phyloP scores from a whole-genome alignment of 2,113 vertebrate species.

The Rhinopomastus cyanomelas region DNA sequence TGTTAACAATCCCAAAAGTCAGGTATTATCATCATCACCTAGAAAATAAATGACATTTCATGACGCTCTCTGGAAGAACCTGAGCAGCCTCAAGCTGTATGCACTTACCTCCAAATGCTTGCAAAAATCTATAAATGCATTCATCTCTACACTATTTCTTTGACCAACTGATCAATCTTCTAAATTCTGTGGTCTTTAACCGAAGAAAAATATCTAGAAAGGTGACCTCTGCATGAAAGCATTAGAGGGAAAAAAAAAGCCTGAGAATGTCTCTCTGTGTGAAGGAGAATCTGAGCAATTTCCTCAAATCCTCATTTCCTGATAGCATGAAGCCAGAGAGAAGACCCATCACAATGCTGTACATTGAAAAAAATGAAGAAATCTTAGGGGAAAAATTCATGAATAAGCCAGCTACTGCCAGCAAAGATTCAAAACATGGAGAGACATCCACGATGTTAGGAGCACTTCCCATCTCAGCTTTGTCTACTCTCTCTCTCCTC shows the following conservation, averaged over 20 bases:
- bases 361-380: conserved; percentile 69
- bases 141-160: background rate
- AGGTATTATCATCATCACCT: conserved; percentile 61
- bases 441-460: conserved; percentile 76
- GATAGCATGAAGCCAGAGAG: conserved; percentile 71
- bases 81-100: conserved; percentile 55
- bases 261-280: conserved; percentile 72
- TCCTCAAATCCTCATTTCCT: conserved; percentile 76
- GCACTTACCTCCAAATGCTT: conserved; percentile 65
- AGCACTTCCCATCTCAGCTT: conserved; percentile 83
- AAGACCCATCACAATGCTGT: conserved; percentile 74
- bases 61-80: conserved; percentile 68
- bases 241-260: conserved; percentile 56
- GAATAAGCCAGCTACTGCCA: conserved; percentile 74
- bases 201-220: conserved; percentile 62
- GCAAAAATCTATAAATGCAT: conserved; percentile 43
- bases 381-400: conserved; percentile 57
- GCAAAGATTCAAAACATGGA: conserved; percentile 78
- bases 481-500: conserved; percentile 88
- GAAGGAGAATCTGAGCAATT: conserved; percentile 75
- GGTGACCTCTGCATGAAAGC: conserved; percentile 73
- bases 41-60: conserved; percentile 66
- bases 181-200: conserved; percentile 71
- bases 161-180: conserved; percentile 63
- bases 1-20: conserved; percentile 55